Base-by-base conservation (phyloP, 1,140 invertebrate genomes). In the Himalopsyche phryganea region DNA sequence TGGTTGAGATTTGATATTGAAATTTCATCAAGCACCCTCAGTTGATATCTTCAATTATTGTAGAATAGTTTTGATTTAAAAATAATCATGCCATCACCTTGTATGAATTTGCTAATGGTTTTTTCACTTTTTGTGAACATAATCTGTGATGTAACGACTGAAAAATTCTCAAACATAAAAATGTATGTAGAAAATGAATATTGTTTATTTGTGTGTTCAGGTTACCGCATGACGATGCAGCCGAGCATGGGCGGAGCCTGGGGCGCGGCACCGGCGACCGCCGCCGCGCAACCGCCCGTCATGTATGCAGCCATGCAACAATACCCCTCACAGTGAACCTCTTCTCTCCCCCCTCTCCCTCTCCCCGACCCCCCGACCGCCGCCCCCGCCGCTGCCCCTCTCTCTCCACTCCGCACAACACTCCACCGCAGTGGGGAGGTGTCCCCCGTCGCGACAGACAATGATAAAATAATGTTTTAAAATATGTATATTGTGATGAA, bases 261-360 rank as follows among this genome's bases (percentile, higher is more conserved):
- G 75, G 80, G 70, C 68, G 80, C 81, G 20, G 74, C 80, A 20
- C 79, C 81, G 17, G 72, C 74, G 13, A 79, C 81, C 70, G 70
- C 78, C 68, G 56, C 74, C 73, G 66, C 77, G 71, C 74, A 82
- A 66, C 83, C 82, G 66, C 83, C 83, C 33, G 81, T 85, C 60
- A 85, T 90, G 85, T 87, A 89, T 70, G 84, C 86, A 65, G 81
- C 85, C 65, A 86, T 89, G 82, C 86, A 86, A 68, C 88, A 90
- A 73, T 90, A 88, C 70, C 88, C 86, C 68, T 83, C 85, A 66
- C 85, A 87, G 83, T 86, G 83, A 84, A 77, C 63, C 68, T 68
- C 46, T 28, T n/a, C 10, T 17, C 20, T 20, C 50, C 45, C 48
- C 23, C 23, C 23, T 28, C 23, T 38, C 28, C 38, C 18, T 17